A percentile compares a stretch with the other conserved stretches of the same genome.
Evolutionary conservation across 1,140 invertebrate species (phyloP).

Genomic region (Calephelis virginiensis): DNA sequence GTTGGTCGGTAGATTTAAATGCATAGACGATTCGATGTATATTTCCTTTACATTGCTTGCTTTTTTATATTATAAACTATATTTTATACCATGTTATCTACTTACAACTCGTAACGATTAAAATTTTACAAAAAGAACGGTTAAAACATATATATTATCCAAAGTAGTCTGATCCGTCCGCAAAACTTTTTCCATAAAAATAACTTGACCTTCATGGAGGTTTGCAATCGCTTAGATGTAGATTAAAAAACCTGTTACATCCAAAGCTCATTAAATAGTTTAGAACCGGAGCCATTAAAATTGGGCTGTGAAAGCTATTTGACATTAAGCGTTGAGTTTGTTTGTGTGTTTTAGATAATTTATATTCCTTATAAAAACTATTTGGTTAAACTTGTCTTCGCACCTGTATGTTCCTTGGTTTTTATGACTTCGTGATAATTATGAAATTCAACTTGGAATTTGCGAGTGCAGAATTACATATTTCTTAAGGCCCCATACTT

Average conservation of each 20-base stretch:
- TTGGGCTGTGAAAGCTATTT: conserved; percentile 17
- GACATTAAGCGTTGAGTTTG: conserved; percentile 13
- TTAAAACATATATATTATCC: too few relatives aligned
- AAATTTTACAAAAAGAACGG: too few relatives aligned
- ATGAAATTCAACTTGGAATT: too few relatives aligned
- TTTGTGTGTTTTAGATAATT: conserved; percentile 13
- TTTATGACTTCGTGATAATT: too few relatives aligned
- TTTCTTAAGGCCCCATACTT: too few relatives aligned
- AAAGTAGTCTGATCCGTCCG: neutral
- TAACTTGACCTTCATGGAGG: conserved; percentile 11
- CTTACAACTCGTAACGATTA: too few relatives aligned
- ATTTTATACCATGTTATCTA: too few relatives aligned
- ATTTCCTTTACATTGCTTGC: too few relatives aligned
- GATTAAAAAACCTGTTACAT: conserved; percentile 12
- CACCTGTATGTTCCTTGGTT: neutral
- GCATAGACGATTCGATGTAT: too few relatives aligned
- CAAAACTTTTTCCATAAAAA: conserved; percentile 14
- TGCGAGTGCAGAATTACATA: too few relatives aligned
- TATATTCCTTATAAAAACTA: neutral
- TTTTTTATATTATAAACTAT: too few relatives aligned
- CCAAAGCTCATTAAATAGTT: conserved; percentile 17
- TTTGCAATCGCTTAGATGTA: conserved; percentile 12
- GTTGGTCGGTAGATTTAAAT: too few relatives aligned
- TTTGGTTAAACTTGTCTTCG: neutral
- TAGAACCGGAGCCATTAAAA: conserved; percentile 16